Percentiles rank a stretch among this genome's conserved stretches.
These are phyloP conservation scores for Hippocampus comes DNA, from an alignment of 2,113 vertebrate genomes.

Conservation along the genomic window DNA sequence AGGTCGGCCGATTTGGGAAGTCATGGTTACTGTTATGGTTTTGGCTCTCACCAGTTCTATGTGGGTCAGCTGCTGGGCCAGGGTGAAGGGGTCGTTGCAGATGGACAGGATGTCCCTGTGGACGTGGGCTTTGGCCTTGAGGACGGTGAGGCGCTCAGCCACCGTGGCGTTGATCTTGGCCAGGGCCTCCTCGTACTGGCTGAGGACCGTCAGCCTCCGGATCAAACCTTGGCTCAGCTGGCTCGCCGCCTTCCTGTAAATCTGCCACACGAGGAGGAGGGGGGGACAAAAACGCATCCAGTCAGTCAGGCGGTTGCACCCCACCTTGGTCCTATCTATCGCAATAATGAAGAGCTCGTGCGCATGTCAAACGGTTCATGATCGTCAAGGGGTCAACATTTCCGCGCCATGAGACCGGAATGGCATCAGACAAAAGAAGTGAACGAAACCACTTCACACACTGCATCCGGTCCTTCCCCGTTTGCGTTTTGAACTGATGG, in stretches of 20 bases:
- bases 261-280: constrained; percentile 54
- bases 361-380: no score
- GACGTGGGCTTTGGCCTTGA: constrained; percentile 86
- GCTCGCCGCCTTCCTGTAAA: constrained; percentile 81
- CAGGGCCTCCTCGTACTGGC: constrained; percentile 90
- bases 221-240: constrained; percentile 86
- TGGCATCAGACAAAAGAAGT: no score
- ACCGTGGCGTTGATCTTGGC: constrained; percentile 80
- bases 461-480: no score
- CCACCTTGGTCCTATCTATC: no score
- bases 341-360: neutral
- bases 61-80: constrained; percentile 94
- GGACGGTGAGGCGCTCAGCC: constrained; percentile 75
- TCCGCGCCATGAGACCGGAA: no score
- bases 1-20: no score
- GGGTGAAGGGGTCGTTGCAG: constrained; percentile 85
- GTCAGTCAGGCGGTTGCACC: neutral
- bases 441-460: no score
- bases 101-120: constrained; percentile 85
- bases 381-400: no score
- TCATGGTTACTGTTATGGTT: neutral
- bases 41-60: constrained; percentile 85
- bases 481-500: no score
- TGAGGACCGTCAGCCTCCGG: constrained; percentile 80
- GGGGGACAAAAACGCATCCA: neutral